A percentile compares a stretch with the other conserved stretches of the same genome.
These are phyloP conservation scores for Sesamia inferens DNA, from an alignment of 2,888 invertebrate genomes.

Conservation along the genomic window DNA sequence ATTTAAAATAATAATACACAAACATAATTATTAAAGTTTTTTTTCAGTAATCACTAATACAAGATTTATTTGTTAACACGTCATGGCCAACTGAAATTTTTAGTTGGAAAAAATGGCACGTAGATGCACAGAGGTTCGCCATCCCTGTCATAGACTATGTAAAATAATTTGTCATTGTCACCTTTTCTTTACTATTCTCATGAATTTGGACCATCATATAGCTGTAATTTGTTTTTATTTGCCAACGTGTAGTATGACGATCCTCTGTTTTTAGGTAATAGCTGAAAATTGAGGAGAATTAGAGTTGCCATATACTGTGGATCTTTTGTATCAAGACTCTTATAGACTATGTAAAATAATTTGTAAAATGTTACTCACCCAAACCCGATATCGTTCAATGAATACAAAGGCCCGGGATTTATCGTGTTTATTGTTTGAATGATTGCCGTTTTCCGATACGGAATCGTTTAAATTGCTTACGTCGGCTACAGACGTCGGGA, in stretches of 20 bases:
- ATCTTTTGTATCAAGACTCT: background rate
- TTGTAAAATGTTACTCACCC: background rate
- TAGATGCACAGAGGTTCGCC: too few relatives aligned
- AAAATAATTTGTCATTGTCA: too few relatives aligned
- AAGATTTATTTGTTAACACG: too few relatives aligned
- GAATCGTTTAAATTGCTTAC: conserved; percentile 67
- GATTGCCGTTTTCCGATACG: conserved; percentile 61
- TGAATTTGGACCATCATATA: too few relatives aligned
- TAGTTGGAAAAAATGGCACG: too few relatives aligned
- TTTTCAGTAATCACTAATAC: too few relatives aligned
- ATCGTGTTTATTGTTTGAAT: conserved; percentile 67
- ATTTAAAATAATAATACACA: too few relatives aligned
- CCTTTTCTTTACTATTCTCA: too few relatives aligned
- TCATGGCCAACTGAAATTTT: too few relatives aligned
- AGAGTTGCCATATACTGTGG: background rate
- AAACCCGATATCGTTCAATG: conserved; percentile 11
- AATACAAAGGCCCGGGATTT: conserved; percentile 47
- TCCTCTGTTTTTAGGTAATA: background rate
- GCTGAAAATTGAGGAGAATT: background rate
- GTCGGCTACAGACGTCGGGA: conserved; percentile 64
- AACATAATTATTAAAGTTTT: too few relatives aligned
- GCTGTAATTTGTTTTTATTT: too few relatives aligned
- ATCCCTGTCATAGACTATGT: too few relatives aligned
- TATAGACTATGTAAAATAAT: background rate
- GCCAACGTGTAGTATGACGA: background rate